phyloP scores from a whole-genome alignment of 2,113 vertebrate species.

The Spermophilus dauricus region DNA sequence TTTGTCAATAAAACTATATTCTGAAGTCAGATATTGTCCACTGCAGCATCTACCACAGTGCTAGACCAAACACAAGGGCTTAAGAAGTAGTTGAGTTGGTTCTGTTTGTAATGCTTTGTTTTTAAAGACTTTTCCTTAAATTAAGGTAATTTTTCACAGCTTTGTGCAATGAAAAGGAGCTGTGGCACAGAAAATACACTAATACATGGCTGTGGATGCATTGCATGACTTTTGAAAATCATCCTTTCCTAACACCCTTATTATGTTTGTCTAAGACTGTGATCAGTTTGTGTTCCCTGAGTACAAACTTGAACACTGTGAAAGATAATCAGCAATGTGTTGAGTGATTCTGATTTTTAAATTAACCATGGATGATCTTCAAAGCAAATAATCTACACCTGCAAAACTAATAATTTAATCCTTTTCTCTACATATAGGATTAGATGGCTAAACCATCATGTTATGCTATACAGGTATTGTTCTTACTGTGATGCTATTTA shows the following conservation, averaged over 20 bases:
- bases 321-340: slow-evolving; percentile 58
- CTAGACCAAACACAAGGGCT: slow-evolving; percentile 9
- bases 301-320: slow-evolving; percentile 23
- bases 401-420: slow-evolving; percentile 70
- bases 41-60: not conserved
- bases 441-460: not conserved
- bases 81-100: not conserved
- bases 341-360: slow-evolving; percentile 68
- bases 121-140: slow-evolving; percentile 36
- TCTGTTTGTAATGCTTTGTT: not conserved
- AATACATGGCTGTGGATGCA: slow-evolving; percentile 52
- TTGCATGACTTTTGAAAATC: slow-evolving; percentile 53
- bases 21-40: not conserved
- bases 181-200: not conserved
- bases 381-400: slow-evolving; percentile 74
- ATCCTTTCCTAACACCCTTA: slow-evolving; percentile 33
- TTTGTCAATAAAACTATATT: not conserved
- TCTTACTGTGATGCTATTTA: slow-evolving; percentile 47
- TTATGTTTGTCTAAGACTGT: slow-evolving; percentile 62
- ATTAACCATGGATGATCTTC: slow-evolving; percentile 63
- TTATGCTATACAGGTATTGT: slow-evolving; percentile 8
- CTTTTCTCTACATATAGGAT: slow-evolving; percentile 34
- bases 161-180: slow-evolving; percentile 34
- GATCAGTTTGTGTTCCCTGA: slow-evolving; percentile 59
- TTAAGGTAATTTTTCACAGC: slow-evolving; percentile 27